These are phyloP conservation scores for Diachasmimorpha longicaudata DNA, from an alignment of 1,140 invertebrate genomes.

Conservation along the genomic window DNA sequence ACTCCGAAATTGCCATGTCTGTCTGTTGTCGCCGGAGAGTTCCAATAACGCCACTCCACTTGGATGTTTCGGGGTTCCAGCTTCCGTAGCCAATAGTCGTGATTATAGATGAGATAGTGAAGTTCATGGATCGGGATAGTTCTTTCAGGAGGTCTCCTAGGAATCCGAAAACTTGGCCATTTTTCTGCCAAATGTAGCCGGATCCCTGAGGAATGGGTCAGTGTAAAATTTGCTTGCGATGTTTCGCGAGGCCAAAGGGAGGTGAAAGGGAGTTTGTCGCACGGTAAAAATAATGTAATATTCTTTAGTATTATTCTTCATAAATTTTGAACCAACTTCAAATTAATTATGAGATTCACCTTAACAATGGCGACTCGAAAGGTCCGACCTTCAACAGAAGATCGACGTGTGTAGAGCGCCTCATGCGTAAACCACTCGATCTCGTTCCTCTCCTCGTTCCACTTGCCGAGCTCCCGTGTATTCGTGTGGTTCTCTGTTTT, in stretches of 20 bases:
- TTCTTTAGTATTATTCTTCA: background rate
- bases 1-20: conserved; percentile 41
- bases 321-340: background rate
- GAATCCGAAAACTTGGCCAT: conserved; percentile 21
- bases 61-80: conserved; percentile 20
- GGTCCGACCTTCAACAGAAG: conserved; percentile 27
- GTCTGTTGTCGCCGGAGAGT: conserved; percentile 26
- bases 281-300: no score
- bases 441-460: conserved; percentile 11
- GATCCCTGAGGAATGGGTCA: conserved; percentile 32
- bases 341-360: conserved; percentile 14
- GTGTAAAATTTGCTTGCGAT: no score
- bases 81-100: conserved; percentile 30
- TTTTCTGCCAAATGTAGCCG: conserved; percentile 6
- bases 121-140: conserved; percentile 39
- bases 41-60: conserved; percentile 46
- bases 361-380: conserved; percentile 33
- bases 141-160: conserved; percentile 36
- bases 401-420: conserved; percentile 32
- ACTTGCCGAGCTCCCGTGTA: conserved; percentile 30
- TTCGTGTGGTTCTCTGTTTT: conserved; percentile 24
- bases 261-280: no score
- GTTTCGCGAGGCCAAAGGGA: no score
- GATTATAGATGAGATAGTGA: conserved; percentile 23
- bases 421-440: background rate